These are phyloP conservation scores for Harlomillsia oculata DNA, from an alignment of 1,140 invertebrate genomes.

Conservation along the genomic window DNA sequence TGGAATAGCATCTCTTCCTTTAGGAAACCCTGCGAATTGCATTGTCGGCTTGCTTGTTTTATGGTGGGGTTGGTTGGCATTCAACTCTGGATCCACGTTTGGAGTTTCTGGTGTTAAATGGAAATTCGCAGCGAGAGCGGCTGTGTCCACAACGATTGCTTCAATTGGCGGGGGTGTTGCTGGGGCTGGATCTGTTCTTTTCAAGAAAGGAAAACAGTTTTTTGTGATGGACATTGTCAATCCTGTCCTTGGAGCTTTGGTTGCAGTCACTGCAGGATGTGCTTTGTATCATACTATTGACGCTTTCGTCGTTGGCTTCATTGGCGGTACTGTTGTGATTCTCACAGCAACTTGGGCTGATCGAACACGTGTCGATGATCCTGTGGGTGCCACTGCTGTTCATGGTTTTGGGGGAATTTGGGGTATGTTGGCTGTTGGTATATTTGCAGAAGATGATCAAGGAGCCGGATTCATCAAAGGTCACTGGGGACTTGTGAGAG, in stretches of 20 bases:
- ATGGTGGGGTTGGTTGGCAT: constrained; percentile 88
- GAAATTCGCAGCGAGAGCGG: constrained; percentile 78
- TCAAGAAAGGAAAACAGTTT: constrained; percentile 56
- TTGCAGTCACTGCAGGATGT: constrained; percentile 67
- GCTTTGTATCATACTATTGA: constrained; percentile 80
- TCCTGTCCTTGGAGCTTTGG: constrained; percentile 73
- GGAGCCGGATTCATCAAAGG: constrained; percentile 67
- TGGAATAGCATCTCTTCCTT: constrained; percentile 59
- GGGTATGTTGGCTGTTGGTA: constrained; percentile 76
- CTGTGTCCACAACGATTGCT: constrained; percentile 77
- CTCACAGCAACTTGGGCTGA: constrained; percentile 62
- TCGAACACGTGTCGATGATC: constrained; percentile 70
- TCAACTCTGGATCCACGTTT: constrained; percentile 67
- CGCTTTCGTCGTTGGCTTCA: constrained; percentile 65
- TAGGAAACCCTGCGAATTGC: constrained; percentile 81
- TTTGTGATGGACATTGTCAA: constrained; percentile 80
- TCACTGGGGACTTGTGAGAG: constrained; percentile 64
- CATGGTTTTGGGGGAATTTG: constrained; percentile 57
- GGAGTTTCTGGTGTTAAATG: constrained; percentile 62
- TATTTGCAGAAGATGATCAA: constrained; percentile 77
- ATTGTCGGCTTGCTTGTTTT: constrained; percentile 84
- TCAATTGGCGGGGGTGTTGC: constrained; percentile 77
- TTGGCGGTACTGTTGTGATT: constrained; percentile 66
- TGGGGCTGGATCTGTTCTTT: constrained; percentile 56
- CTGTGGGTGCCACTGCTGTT: constrained; percentile 78